Evolutionary conservation across 2,888 invertebrate species (phyloP).

Genomic region (Drosophila pegasa): DNA sequence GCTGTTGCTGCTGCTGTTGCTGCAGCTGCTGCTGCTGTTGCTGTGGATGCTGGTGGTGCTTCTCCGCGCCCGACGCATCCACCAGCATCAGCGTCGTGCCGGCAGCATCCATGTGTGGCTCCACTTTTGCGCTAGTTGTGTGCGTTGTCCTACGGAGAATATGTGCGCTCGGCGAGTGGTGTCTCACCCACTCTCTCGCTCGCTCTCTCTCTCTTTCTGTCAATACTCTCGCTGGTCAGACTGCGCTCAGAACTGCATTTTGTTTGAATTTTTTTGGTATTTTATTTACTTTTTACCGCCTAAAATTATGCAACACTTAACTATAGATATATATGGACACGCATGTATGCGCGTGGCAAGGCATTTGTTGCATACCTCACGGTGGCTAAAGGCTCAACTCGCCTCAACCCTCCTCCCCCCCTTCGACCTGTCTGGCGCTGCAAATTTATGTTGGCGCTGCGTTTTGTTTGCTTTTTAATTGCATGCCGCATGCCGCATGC

Average conservation of each 20-base stretch:
- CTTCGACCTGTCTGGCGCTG: slow-evolving; percentile 29
- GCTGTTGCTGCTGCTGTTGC: slow-evolving; percentile 12
- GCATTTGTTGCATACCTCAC: slow-evolving; percentile 48
- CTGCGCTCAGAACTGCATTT: slow-evolving; percentile 20
- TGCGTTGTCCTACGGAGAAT: not conserved
- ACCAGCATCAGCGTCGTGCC: slow-evolving; percentile 75
- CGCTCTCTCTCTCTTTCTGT: not conserved
- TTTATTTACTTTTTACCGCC: slow-evolving; percentile 11
- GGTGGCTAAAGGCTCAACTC: slow-evolving; percentile 1
- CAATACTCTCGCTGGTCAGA: slow-evolving; percentile 3
- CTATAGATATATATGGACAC: not conserved
- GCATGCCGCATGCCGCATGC: slow-evolving; percentile 38
- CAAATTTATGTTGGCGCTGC: slow-evolving; percentile 64
- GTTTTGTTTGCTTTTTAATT: slow-evolving; percentile 67
- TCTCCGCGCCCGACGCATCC: slow-evolving; percentile 59
- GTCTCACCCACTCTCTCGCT: not conserved
- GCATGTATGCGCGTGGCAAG: slow-evolving; percentile 7
- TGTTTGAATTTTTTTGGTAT: not conserved
- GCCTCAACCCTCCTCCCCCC: not conserved
- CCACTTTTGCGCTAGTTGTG: slow-evolving; percentile 14
- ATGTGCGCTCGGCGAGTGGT: not conserved
- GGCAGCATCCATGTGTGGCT: slow-evolving; percentile 76
- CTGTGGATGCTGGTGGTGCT: slow-evolving; percentile 35
- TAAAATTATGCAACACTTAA: slow-evolving; percentile 33
- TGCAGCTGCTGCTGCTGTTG: slow-evolving; percentile 25